These are phyloP conservation scores for Drosophila fuyamai DNA, from an alignment of 1,140 invertebrate genomes.

Conservation along the genomic window DNA sequence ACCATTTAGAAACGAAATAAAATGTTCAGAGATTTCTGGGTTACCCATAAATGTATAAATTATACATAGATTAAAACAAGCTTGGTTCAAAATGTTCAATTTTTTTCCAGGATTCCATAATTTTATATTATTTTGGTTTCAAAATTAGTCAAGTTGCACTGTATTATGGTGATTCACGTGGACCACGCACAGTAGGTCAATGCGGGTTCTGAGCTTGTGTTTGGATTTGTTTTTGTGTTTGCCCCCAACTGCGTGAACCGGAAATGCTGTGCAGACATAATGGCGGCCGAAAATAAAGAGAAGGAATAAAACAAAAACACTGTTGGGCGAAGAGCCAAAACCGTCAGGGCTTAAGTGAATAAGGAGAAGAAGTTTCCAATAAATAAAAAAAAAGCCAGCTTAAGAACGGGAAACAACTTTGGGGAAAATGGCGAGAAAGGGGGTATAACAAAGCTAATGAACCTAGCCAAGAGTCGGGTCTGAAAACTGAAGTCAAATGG, in stretches of 20 bases:
- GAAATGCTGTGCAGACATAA: slow-evolving; percentile 55
- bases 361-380: slow-evolving; percentile 50
- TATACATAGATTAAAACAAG: too few species aligned
- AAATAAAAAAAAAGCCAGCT: slow-evolving; percentile 50
- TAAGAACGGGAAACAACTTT: slow-evolving; percentile 10
- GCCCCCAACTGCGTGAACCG: slow-evolving; percentile 47
- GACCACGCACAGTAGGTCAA: slow-evolving; percentile 63
- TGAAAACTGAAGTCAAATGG: slow-evolving; percentile 52
- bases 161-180: slow-evolving; percentile 25
- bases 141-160: background rate
- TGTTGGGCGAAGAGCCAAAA: slow-evolving; percentile 28
- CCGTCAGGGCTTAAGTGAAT: slow-evolving; percentile 41
- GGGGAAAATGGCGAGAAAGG: slow-evolving; percentile 2
- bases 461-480: slow-evolving; percentile 40
- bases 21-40: too few species aligned
- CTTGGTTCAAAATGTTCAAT: too few species aligned
- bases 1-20: too few species aligned
- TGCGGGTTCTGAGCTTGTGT: slow-evolving; percentile 24
- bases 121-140: background rate
- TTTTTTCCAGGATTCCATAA: too few species aligned
- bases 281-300: slow-evolving; percentile 50
- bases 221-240: slow-evolving; percentile 30
- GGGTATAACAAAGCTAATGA: slow-evolving; percentile 50
- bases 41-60: too few species aligned
- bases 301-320: background rate